phyloP scores from a whole-genome alignment of 2,888 invertebrate species.

The Perizoma affinitatum region DNA sequence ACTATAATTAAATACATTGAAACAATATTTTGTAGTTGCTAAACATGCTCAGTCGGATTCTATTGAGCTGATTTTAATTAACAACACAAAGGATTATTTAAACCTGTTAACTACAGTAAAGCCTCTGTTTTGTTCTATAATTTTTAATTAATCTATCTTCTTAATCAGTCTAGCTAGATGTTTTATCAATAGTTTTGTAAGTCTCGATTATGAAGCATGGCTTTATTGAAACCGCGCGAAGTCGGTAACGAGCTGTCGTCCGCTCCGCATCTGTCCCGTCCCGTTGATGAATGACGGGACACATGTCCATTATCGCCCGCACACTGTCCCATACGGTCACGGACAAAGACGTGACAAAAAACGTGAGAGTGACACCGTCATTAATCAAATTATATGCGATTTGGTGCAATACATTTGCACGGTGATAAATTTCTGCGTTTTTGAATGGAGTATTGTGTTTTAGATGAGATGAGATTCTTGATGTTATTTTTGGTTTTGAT shows the following conservation, averaged over 20 bases:
- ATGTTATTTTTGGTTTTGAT: conserved; percentile 7
- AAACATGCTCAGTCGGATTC: too few relatives aligned
- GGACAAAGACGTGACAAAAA: conserved; percentile 51
- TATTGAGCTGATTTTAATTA: too few relatives aligned
- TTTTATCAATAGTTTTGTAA: not conserved
- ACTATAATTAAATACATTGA: too few relatives aligned
- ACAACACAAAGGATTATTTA: too few relatives aligned
- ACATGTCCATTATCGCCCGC: conserved; percentile 76
- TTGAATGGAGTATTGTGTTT: conserved; percentile 37
- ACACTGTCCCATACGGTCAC: conserved; percentile 24
- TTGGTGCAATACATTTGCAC: conserved; percentile 55
- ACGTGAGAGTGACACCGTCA: conserved; percentile 55
- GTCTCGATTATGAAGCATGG: conserved; percentile 35
- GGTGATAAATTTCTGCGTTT: conserved; percentile 47
- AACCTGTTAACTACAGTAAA: too few relatives aligned
- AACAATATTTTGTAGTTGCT: too few relatives aligned
- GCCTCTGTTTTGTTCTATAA: too few relatives aligned
- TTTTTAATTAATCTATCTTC: too few relatives aligned
- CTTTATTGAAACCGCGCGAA: conserved; percentile 56
- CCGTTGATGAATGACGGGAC: conserved; percentile 56
- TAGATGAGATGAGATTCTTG: conserved; percentile 30
- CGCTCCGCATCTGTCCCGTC: conserved; percentile 47
- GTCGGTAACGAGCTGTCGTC: conserved; percentile 39
- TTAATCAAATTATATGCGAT: conserved; percentile 75
- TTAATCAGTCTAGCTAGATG: too few relatives aligned